Conservation (phyloP, 2,888 invertebrate species). For the Eupithecia subumbrata region DNA sequence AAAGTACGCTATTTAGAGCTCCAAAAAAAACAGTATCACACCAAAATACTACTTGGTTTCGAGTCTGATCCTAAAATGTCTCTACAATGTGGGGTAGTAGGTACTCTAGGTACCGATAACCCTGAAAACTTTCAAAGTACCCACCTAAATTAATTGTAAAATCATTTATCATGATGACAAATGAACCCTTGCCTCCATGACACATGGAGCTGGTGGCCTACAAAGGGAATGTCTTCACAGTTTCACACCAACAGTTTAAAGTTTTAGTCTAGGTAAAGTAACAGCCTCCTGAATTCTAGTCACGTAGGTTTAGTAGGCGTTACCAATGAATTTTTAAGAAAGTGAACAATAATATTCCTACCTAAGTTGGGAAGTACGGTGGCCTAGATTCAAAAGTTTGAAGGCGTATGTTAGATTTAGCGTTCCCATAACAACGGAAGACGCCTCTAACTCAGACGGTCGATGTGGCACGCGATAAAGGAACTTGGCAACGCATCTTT, state of each 20-base stretch:
- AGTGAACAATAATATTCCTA: not conserved
- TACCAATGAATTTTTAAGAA: not conserved
- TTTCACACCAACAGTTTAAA: not conserved
- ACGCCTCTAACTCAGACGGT: not conserved
- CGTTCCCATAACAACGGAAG: conserved; percentile 2
- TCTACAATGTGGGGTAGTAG: no score
- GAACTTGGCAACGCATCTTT: not conserved
- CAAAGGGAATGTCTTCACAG: not conserved
- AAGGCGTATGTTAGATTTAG: not conserved
- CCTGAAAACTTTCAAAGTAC: conserved; percentile 25
- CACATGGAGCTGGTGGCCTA: not conserved
- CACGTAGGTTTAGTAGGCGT: not conserved
- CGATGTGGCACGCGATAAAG: not conserved
- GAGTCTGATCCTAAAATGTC: no score
- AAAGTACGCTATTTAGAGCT: no score
- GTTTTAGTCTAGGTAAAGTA: not conserved
- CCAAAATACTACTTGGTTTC: no score
- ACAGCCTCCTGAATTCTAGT: not conserved
- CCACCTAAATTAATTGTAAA: not conserved
- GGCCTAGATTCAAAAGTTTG: conserved; percentile 13
- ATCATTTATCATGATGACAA: not conserved
- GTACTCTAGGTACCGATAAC: no score
- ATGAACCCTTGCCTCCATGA: not conserved
- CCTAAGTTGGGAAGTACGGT: not conserved
- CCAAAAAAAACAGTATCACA: no score